Conservation (phyloP, 2,113 vertebrate genomes). For the Okapia johnstoni region DNA sequence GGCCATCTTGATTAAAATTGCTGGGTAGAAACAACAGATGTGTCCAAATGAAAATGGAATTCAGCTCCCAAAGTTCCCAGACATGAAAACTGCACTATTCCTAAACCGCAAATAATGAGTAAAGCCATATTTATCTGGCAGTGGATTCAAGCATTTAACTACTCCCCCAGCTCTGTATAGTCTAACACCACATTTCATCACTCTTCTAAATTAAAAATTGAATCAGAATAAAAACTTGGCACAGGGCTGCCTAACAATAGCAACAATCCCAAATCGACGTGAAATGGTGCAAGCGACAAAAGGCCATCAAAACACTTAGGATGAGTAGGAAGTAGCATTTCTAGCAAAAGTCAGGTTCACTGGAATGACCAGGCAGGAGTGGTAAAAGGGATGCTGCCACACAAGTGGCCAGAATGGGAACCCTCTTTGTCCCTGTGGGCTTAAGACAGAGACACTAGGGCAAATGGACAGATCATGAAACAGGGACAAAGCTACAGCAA, state of each 20-base stretch:
- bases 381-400: not conserved
- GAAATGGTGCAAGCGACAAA: not conserved
- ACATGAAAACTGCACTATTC: not conserved
- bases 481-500: not conserved
- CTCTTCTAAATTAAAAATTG: not conserved
- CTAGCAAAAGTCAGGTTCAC: not conserved
- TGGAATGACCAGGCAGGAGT: not conserved
- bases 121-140: not conserved
- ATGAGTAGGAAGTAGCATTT: not conserved
- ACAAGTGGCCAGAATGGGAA: not conserved
- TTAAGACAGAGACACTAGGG: not conserved
- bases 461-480: not conserved
- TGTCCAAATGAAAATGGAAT: not conserved
- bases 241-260: not conserved
- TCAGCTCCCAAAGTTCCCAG: not conserved
- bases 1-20: not conserved
- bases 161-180: not conserved
- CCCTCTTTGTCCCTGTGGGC: not conserved
- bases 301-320: not conserved
- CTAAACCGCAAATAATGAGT: not conserved
- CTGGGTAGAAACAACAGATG: not conserved
- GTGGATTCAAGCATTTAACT: not conserved
- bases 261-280: not conserved
- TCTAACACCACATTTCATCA: not conserved
- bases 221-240: constrained; percentile 9